Evolutionary conservation across 1,140 invertebrate species (phyloP).

Genomic region (Dinoponera quadriceps): DNA sequence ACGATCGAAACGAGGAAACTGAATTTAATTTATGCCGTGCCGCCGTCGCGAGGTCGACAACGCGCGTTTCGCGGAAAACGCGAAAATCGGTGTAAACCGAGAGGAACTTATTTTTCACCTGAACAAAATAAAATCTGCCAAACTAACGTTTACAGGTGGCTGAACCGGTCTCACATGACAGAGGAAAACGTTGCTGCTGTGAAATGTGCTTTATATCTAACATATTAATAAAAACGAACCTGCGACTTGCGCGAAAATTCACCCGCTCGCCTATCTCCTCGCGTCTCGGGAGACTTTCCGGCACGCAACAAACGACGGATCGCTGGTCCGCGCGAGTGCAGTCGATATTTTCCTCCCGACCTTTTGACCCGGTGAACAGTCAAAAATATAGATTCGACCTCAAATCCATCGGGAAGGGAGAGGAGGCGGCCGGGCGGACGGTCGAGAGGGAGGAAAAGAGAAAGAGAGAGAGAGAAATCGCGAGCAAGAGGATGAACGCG

Average conservation of each 20-base stretch:
- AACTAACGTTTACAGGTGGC: no score
- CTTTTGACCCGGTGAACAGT: constrained; percentile 20
- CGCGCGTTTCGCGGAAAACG: background rate
- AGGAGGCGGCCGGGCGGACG: no score
- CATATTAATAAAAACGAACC: no score
- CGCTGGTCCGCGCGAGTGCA: background rate
- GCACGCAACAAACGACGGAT: background rate
- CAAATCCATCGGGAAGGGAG: constrained; percentile 6
- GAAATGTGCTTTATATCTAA: no score
- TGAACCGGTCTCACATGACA: no score
- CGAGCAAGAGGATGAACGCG: constrained; percentile 31
- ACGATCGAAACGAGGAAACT: constrained; percentile 24
- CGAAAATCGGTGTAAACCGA: background rate
- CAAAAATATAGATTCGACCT: constrained; percentile 51
- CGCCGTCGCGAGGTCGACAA: background rate
- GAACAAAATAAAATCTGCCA: no score
- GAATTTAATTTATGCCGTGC: constrained; percentile 8
- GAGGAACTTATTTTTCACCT: background rate
- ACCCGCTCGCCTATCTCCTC: no score
- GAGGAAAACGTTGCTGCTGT: no score
- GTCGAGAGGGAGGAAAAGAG: no score
- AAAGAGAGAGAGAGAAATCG: no score
- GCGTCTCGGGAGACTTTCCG: no score
- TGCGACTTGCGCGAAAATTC: no score
- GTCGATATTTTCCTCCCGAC: constrained; percentile 49